Conservation (phyloP, 2,888 invertebrate genomes). For the Rhodophaea formosa region DNA sequence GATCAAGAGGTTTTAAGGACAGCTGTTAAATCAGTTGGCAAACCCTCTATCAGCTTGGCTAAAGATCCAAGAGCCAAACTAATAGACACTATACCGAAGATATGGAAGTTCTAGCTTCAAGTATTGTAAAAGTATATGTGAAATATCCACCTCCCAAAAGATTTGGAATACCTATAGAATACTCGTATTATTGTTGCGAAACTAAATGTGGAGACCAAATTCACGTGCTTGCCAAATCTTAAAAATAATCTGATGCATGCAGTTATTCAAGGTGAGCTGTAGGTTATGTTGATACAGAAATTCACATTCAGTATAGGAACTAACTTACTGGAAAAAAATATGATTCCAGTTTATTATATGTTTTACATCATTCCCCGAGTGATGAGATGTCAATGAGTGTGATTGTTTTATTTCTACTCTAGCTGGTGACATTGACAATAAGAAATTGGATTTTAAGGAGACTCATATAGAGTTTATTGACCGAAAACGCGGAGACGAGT, state of each 20-base stretch:
- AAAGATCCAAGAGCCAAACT: too few species aligned
- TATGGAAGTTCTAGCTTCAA: too few species aligned
- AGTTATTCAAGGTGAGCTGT: background rate
- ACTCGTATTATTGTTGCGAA: background rate
- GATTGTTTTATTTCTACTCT: background rate
- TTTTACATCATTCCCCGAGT: background rate
- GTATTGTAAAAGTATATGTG: too few species aligned
- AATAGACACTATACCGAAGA: too few species aligned
- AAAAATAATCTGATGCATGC: background rate
- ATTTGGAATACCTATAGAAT: too few species aligned
- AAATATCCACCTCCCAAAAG: too few species aligned
- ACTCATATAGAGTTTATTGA: slow-evolving; percentile 45
- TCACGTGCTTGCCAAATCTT: background rate
- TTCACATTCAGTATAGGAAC: too few species aligned
- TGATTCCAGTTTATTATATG: too few species aligned
- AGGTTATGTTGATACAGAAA: background rate
- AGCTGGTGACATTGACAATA: background rate
- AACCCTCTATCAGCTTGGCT: too few species aligned
- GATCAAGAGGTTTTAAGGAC: too few species aligned
- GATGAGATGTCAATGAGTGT: background rate
- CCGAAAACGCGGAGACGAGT: slow-evolving; percentile 55
- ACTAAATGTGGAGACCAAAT: background rate
- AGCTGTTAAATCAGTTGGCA: too few species aligned
- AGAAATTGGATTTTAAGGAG: background rate
- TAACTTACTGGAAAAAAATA: too few species aligned